Evolutionary conservation across 2,888 invertebrate genomes (phyloP).

Genomic region (Trissolcus japonicus): DNA sequence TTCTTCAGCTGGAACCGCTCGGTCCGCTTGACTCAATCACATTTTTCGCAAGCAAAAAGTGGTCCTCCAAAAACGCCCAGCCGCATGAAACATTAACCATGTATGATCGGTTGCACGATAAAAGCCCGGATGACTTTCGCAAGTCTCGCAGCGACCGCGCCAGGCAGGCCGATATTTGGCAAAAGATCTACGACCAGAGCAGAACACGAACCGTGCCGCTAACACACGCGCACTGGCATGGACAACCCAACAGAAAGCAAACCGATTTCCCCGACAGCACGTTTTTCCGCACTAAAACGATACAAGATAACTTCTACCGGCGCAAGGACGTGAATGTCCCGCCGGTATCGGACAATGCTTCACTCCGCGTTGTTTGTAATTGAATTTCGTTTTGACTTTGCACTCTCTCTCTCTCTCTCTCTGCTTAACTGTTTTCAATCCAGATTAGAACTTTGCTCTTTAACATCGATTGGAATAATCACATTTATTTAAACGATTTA

Average conservation of each 20-base stretch:
- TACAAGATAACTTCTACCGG: constrained; percentile 61
- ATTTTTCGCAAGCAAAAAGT: constrained; percentile 63
- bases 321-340: constrained; percentile 58
- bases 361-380: constrained; percentile 26
- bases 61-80: constrained; percentile 21
- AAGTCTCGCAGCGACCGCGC: constrained; percentile 66
- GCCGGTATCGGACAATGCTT: constrained; percentile 19
- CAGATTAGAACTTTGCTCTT: constrained; percentile 3
- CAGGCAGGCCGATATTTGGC: constrained; percentile 62
- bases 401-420: constrained; percentile 1
- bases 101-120: constrained; percentile 65
- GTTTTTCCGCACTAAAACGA: constrained; percentile 62
- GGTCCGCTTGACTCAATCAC: constrained; percentile 62
- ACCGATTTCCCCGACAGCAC: constrained; percentile 63
- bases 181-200: constrained; percentile 65
- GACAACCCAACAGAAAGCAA: constrained; percentile 65
- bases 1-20: constrained; percentile 63
- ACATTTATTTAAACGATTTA: neutral
- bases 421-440: constrained; percentile 6
- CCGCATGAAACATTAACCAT: constrained; percentile 52
- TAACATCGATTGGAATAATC: neutral
- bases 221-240: constrained; percentile 64
- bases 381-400: constrained; percentile 28
- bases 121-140: constrained; percentile 62
- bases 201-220: constrained; percentile 62